A percentile compares a stretch with the other conserved stretches of the same genome.
phyloP scores from a whole-genome alignment of 2,888 invertebrate species.

The Clitarchus hookeri region DNA sequence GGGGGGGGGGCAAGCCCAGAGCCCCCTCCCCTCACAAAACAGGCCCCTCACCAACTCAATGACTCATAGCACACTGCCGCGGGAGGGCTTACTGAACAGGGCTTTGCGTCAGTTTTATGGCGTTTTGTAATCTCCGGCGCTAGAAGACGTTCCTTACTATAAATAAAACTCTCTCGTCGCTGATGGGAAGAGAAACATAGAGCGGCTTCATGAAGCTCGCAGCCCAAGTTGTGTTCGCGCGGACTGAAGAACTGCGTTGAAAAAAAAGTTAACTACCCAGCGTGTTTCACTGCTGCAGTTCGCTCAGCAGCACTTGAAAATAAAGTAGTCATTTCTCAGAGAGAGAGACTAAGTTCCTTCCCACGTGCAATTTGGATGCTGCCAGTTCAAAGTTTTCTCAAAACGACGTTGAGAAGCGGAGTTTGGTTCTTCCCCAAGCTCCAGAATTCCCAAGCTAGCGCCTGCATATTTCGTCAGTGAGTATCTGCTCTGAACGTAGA shows the following conservation, averaged over 20 bases:
- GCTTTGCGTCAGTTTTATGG: slow-evolving; percentile 14
- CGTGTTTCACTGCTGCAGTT: neutral
- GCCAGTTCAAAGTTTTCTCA: too few species aligned
- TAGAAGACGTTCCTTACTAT: neutral
- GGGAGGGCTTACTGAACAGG: neutral
- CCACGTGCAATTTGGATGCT: too few species aligned
- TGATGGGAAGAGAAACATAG: neutral
- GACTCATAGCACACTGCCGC: neutral
- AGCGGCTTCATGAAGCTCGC: neutral
- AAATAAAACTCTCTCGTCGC: neutral
- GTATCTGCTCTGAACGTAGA: too few species aligned
- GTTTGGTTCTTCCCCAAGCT: too few species aligned
- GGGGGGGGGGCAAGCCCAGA: neutral
- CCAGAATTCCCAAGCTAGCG: too few species aligned
- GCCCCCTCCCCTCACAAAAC: neutral
- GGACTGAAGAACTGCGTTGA: neutral
- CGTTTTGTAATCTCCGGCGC: neutral
- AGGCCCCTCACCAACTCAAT: neutral
- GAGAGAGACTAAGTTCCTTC: too few species aligned
- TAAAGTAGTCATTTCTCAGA: too few species aligned
- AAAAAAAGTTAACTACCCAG: too few species aligned
- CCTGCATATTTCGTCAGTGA: too few species aligned
- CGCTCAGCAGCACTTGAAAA: neutral
- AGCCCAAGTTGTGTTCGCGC: neutral
- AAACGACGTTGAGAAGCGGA: too few species aligned